Evolutionary conservation across 1,140 invertebrate species (phyloP).

Genomic region (Euura lappo): DNA sequence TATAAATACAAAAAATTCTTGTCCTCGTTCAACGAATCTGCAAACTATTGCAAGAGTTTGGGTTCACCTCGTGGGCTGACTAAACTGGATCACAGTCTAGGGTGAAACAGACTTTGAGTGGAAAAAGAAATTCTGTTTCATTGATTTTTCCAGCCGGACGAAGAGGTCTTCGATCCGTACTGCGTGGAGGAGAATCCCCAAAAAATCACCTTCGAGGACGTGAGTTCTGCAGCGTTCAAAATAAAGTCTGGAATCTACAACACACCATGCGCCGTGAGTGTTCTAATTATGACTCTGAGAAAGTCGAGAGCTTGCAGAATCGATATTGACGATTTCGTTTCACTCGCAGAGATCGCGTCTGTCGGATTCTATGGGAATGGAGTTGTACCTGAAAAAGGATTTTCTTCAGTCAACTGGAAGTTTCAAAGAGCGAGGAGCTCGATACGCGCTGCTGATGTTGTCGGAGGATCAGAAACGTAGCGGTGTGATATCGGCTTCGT

Average conservation of each 20-base stretch:
- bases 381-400: slow-evolving; percentile 92
- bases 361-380: slow-evolving; percentile 78
- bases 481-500: slow-evolving; percentile 90
- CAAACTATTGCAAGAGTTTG: too few relatives aligned
- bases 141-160: slow-evolving; percentile 40
- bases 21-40: too few relatives aligned
- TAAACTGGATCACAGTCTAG: too few relatives aligned
- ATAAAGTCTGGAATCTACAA: slow-evolving; percentile 82
- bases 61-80: too few relatives aligned
- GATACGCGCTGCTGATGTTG: slow-evolving; percentile 83
- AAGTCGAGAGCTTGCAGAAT: slow-evolving; percentile 15
- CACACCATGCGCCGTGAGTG: slow-evolving; percentile 84
- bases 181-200: slow-evolving; percentile 81
- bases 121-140: too few relatives aligned
- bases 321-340: not conserved
- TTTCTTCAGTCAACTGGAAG: slow-evolving; percentile 92
- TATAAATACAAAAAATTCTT: too few relatives aligned
- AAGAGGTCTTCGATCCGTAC: slow-evolving; percentile 68
- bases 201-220: slow-evolving; percentile 82
- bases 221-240: slow-evolving; percentile 88
- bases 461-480: slow-evolving; percentile 70
- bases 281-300: not conserved
- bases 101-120: too few relatives aligned
- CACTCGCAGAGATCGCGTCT: slow-evolving; percentile 75
- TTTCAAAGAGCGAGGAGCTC: slow-evolving; percentile 92